Conservation (phyloP, 2,797 vertebrate species). For the Oryzias dopingdopingensis region DNA sequence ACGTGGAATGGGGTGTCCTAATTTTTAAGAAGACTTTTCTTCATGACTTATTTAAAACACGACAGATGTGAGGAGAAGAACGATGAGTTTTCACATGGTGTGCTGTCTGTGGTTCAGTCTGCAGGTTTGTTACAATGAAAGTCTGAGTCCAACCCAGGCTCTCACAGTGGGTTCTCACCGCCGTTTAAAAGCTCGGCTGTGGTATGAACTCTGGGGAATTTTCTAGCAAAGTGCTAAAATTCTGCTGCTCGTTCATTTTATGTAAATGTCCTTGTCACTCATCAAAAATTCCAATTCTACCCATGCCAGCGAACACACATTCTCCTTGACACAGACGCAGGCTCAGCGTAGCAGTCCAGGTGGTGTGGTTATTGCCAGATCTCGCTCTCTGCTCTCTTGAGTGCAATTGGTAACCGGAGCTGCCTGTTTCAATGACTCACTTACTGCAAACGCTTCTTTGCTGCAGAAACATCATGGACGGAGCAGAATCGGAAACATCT, state of each 20-base stretch:
- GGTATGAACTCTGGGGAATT: constrained; percentile 31
- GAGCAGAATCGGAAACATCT: constrained; percentile 54
- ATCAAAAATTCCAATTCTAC: constrained; percentile 35
- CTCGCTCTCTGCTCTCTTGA: constrained; percentile 69
- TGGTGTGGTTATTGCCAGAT: constrained; percentile 67
- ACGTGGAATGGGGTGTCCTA: constrained; percentile 18
- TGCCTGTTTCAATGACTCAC: constrained; percentile 71
- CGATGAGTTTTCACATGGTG: background rate
- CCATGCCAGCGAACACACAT: constrained; percentile 14
- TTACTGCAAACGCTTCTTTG: constrained; percentile 64
- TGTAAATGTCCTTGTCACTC: constrained; percentile 38
- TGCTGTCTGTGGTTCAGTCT: constrained; percentile 36
- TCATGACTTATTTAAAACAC: background rate
- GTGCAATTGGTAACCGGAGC: constrained; percentile 73
- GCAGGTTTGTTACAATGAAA: constrained; percentile 54
- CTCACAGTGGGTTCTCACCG: constrained; percentile 44
- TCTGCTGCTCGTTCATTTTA: constrained; percentile 44
- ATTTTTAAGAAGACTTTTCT: constrained; percentile 13
- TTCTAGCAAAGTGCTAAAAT: constrained; percentile 33
- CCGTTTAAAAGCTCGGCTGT: constrained; percentile 32
- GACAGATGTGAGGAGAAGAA: background rate
- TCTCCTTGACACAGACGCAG: constrained; percentile 16
- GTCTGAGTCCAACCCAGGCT: constrained; percentile 51
- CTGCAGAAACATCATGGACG: constrained; percentile 39
- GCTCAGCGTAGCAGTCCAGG: constrained; percentile 46